Evolutionary conservation across 2,888 invertebrate genomes (phyloP).

Genomic region (Lacanobia wlatinum): DNA sequence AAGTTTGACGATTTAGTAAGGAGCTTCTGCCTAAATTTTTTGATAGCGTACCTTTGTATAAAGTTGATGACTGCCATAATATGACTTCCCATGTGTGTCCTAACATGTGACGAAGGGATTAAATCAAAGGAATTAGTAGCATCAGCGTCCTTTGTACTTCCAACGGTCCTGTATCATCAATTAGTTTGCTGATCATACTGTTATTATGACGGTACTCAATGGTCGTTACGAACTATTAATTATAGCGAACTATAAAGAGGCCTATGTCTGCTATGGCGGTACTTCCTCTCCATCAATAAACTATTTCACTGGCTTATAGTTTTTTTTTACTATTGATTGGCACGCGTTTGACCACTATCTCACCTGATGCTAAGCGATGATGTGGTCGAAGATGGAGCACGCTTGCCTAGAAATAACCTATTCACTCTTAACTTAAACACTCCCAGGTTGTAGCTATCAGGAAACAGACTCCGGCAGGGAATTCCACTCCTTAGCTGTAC

Average conservation of each 20-base stretch:
- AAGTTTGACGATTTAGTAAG: background rate
- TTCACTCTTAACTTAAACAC: no score
- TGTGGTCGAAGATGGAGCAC: no score
- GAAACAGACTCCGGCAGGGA: no score
- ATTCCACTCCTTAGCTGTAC: no score
- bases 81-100: no score
- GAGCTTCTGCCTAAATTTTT: background rate
- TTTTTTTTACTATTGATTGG: no score
- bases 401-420: no score
- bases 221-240: constrained; percentile 27
- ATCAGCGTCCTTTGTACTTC: background rate
- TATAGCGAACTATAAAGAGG: background rate
- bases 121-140: background rate
- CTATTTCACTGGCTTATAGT: background rate
- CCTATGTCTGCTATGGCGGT: constrained; percentile 3
- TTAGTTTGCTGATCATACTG: background rate
- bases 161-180: constrained; percentile 4
- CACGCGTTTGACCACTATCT: no score
- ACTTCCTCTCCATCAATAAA: background rate
- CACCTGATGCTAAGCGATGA: no score
- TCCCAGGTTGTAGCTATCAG: no score
- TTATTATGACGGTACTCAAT: constrained; percentile 17
- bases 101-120: background rate
- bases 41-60: no score
- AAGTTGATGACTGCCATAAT: background rate